These are phyloP conservation scores for Nyctibius grandis DNA, from an alignment of 2,797 vertebrate genomes.

Conservation along the genomic window DNA sequence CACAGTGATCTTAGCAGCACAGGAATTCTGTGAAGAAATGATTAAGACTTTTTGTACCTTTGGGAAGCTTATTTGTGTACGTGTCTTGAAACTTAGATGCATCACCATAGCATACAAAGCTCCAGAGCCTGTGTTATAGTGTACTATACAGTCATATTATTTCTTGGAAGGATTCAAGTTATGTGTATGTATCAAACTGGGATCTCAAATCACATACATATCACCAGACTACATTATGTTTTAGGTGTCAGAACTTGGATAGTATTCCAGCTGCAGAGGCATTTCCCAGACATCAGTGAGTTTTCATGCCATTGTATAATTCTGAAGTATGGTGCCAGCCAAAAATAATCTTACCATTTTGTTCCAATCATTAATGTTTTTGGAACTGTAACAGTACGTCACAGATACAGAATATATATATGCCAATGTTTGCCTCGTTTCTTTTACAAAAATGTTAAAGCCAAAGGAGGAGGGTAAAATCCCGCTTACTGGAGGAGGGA, in stretches of 20 bases:
- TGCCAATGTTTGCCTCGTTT: neutral
- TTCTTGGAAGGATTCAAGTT: neutral
- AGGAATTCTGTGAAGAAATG: neutral
- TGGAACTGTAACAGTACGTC: neutral
- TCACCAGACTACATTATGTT: neutral
- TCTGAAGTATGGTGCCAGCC: neutral
- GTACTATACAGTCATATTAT: neutral
- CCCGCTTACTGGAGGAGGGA: too few species aligned
- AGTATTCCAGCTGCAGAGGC: neutral
- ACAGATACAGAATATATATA: accelerated
- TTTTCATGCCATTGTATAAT: neutral
- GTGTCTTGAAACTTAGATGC: neutral
- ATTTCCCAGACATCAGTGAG: neutral
- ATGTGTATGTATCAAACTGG: neutral
- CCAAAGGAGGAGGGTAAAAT: neutral
- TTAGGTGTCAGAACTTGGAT: neutral
- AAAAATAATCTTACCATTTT: neutral
- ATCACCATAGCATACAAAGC: neutral
- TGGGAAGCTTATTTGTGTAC: neutral
- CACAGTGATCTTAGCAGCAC: neutral
- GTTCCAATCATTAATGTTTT: neutral
- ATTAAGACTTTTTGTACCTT: neutral
- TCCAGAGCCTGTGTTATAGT: neutral
- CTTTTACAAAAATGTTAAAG: neutral
- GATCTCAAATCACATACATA: neutral